These are phyloP conservation scores for Caenorhabditis macrosperma DNA, from an alignment of 2,888 invertebrate genomes.

Conservation along the genomic window DNA sequence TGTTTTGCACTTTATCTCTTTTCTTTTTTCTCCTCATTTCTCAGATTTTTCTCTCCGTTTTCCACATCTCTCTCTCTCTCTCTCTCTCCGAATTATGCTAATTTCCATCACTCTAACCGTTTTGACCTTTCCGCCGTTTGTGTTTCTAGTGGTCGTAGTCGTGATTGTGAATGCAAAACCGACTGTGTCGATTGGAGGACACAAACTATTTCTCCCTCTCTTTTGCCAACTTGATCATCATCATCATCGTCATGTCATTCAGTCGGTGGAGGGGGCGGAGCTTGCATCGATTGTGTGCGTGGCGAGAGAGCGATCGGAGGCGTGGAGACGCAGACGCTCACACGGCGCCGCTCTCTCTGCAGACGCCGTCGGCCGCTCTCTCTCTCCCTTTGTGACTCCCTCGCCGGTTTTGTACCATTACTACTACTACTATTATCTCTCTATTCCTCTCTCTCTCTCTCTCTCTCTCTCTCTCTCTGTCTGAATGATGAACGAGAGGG, in stretches of 20 bases:
- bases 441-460: slow-evolving; percentile 25
- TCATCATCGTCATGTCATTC: slow-evolving; percentile 20
- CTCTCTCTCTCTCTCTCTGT: not conserved
- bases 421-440: slow-evolving; percentile 32
- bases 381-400: slow-evolving; percentile 30
- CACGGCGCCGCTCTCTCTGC: slow-evolving; percentile 37
- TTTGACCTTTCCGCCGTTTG: slow-evolving; percentile 25
- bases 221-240: slow-evolving; percentile 33
- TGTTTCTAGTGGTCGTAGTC: not conserved
- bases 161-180: slow-evolving; percentile 19
- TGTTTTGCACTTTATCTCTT: not conserved
- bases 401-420: slow-evolving; percentile 38
- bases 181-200: slow-evolving; percentile 29
- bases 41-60: not conserved
- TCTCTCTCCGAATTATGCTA: not conserved
- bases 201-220: slow-evolving; percentile 16
- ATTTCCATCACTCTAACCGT: not conserved
- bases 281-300: slow-evolving; percentile 20
- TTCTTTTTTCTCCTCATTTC: slow-evolving; percentile 9
- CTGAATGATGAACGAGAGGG: too few relatives aligned
- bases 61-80: not conserved
- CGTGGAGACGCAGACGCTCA: slow-evolving; percentile 34
- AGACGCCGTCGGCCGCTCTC: slow-evolving; percentile 8
- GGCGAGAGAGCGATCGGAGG: slow-evolving; percentile 9
- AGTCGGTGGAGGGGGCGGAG: slow-evolving; percentile 36